Percentiles rank a stretch among this genome's conserved stretches.
phyloP scores from a whole-genome alignment of 2,797 vertebrate species.

The Microcaecilia unicolor region DNA sequence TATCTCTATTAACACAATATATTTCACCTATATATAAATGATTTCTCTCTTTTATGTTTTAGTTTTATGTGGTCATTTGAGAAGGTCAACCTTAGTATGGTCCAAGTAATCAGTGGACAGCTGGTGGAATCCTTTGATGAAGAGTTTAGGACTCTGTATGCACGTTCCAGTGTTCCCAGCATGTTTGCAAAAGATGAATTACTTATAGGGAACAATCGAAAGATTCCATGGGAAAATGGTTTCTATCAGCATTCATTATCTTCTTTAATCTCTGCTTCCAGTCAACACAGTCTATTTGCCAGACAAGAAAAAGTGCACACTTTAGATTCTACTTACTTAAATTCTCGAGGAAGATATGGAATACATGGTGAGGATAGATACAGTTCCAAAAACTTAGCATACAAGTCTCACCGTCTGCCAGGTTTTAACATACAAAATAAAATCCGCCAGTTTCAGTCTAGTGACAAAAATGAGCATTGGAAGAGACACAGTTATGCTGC shows the following conservation, averaged over 20 bases:
- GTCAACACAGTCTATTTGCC: conserved; percentile 58
- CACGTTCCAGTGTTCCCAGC: conserved; percentile 73
- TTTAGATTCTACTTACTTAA: conserved; percentile 67
- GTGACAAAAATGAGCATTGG: conserved; percentile 61
- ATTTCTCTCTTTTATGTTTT: conserved; percentile 33
- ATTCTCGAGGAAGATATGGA: conserved; percentile 59
- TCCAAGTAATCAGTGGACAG: conserved; percentile 88
- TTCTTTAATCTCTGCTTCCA: conserved; percentile 58
- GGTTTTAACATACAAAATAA: conserved; percentile 49
- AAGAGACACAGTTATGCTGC: conserved; percentile 92
- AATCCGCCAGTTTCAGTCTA: conserved; percentile 48
- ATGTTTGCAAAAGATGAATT: conserved; percentile 54
- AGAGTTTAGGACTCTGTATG: conserved; percentile 89
- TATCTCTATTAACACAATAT: neutral
- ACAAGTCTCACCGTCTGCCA: conserved; percentile 47
- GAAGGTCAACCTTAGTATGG: conserved; percentile 93
- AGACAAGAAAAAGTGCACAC: conserved; percentile 67
- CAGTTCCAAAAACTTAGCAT: conserved; percentile 33
- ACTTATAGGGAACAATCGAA: conserved; percentile 41
- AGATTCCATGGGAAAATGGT: conserved; percentile 50
- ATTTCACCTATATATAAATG: neutral
- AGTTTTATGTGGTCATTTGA: conserved; percentile 96
- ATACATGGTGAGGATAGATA: conserved; percentile 55
- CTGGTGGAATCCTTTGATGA: conserved; percentile 90
- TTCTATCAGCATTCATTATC: conserved; percentile 49